Base-by-base conservation (phyloP, 2,113 vertebrate species). In the Eublepharis macularius region DNA sequence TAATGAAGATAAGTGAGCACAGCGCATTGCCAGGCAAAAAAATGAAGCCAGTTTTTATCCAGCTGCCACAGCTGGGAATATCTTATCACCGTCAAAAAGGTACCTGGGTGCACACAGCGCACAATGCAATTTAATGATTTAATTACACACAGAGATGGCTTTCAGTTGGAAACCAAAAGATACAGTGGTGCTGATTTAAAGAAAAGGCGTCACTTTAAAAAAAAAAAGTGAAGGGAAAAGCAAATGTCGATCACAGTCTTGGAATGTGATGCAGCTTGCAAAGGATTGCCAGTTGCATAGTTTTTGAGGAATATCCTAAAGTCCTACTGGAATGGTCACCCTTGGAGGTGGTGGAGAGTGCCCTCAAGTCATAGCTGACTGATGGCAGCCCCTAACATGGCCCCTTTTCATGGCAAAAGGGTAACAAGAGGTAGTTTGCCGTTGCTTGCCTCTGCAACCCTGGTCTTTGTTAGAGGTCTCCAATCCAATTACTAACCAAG, bases 111-210 rank as follows among this genome's bases (percentile, higher is more conserved):
- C 51, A 54, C 29, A 41, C 16, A 12, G n/a, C 78, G 7, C 54
- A 63, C 34, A 54, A 88, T 82, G 76, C 89, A 89, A 84, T 89
- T 84, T 0, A 88, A 73, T 82, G 76, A 54, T 57, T 89, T 82
- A 85, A 90, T 89, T 90, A 77, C 82, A 87, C 21, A 11, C 3
- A 82, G 86, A 81, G 69, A 74, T 83, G 43, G 39, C 45, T 80
- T 90, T 86, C 80, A 73, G n/a, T 65, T 86, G 87, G 80, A 90
- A 84, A 47, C 49, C 60, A 51, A 82, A 84, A 84, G 17, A 47
- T 80, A 36, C 74, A 45, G 84, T 0, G 0, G 88, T 86, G 68
- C 51, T 76, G 29, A 57, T 39, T 88, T n/a, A 21, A 72, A 57
- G 54, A 57, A 86, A 74, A 70, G 41, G 54, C 14, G 51, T 65